Evolutionary conservation across 2,888 invertebrate genomes (phyloP), one percentile per base, ranked within the genome.

Genomic region (Siphlonurus alternatus): DNA sequence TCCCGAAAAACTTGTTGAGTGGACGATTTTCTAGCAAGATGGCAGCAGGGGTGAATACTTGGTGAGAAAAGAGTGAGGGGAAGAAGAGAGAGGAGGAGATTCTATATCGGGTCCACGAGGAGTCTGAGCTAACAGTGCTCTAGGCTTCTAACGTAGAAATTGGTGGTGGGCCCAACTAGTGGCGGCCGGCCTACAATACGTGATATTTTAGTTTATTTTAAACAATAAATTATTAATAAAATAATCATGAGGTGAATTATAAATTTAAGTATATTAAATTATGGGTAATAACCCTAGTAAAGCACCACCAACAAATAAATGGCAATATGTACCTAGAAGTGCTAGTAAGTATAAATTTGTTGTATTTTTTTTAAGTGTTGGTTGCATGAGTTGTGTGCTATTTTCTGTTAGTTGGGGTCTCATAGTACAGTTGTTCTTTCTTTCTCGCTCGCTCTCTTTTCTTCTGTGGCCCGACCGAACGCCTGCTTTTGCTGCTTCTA

Each of bases 91-190:
- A 38, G 38, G 61, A 20, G 19, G 24, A 15, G 63, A 24, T 25
- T 24, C 59, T 63, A 59, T 25, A 63, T 59, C 63, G 15, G 63
- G 5, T 38, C 38, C 38, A 38, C 38, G 5, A 15, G 38, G 38
- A 38, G 38, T 38, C 38, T 38, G 38, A 15, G 38, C 15, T 38
- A 10, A 10, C 38, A 38, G 38, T 38, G 38, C 38, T 38, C 38
- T 38, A 38, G 38, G 38, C 38, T 5, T 5, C 38, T 38, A 15
- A 38, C 38, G 38, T 15, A 38, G 15, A 38, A 38, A 10, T 38
- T 15, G 38, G 38, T 5, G 15, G 38, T 38, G 38, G 38, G 38
- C 38, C 38, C 5, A 38, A 38, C 38, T 38, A 5, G 15, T 38
- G 38, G 38, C 38, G n/a, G n/a, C n/a, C n/a, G n/a, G n/a, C n/a